These are phyloP conservation scores for Paralinhomoeus sp. DNA, from an alignment of 2,888 invertebrate genomes.

Conservation along the genomic window DNA sequence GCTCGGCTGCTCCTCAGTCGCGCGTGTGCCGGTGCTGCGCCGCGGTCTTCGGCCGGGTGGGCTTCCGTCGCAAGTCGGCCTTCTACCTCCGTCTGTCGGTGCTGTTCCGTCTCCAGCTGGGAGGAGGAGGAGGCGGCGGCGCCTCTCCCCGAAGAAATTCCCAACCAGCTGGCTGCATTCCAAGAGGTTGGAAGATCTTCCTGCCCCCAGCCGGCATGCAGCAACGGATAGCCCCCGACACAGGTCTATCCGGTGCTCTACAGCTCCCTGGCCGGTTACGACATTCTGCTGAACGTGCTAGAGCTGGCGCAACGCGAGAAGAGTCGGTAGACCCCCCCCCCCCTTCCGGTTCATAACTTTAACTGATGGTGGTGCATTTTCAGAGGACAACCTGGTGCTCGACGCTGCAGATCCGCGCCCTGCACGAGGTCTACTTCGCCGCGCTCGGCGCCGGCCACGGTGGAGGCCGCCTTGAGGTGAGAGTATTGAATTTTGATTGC, in stretches of 20 bases:
- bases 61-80: constrained; percentile 74
- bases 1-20: too few relatives aligned
- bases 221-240: too few relatives aligned
- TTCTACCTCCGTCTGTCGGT: constrained; percentile 85
- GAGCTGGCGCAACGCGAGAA: constrained; percentile 32
- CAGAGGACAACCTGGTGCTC: too few relatives aligned
- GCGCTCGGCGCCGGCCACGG: constrained; percentile 71
- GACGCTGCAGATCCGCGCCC: constrained; percentile 45
- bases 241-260: constrained; percentile 74
- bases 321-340: too few relatives aligned
- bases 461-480: constrained; percentile 48
- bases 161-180: too few relatives aligned
- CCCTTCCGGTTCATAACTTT: too few relatives aligned
- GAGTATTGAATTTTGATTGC: neutral
- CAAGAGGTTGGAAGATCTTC: too few relatives aligned
- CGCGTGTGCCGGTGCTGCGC: constrained; percentile 1
- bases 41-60: constrained; percentile 20
- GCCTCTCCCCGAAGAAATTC: too few relatives aligned
- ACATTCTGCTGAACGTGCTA: constrained; percentile 58
- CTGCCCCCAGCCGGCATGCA: too few relatives aligned
- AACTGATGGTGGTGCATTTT: too few relatives aligned
- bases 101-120: constrained; percentile 17
- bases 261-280: constrained; percentile 71
- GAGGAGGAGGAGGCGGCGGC: neutral
- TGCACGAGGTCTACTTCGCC: constrained; percentile 75